Percentiles rank a stretch among this genome's conserved stretches.
phyloP scores from a whole-genome alignment of 2,888 invertebrate genomes.

The Athetis lepigone region DNA sequence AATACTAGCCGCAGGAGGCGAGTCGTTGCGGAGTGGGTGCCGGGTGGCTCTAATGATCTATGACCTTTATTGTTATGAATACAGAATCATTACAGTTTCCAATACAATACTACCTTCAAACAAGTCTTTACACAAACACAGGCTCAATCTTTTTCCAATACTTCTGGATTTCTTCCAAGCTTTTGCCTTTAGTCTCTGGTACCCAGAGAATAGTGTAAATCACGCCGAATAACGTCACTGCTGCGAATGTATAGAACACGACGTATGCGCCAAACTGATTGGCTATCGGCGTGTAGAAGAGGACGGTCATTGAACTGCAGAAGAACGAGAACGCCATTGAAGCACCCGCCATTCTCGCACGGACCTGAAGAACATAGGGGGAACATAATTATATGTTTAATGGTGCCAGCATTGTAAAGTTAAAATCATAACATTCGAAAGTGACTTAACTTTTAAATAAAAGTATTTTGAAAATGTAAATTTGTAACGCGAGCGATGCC shows the following conservation, averaged over 20 bases:
- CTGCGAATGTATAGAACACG: constrained; percentile 82
- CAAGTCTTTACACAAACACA: constrained; percentile 66
- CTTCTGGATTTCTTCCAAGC: constrained; percentile 77
- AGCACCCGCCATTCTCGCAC: constrained; percentile 80
- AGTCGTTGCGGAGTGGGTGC: too few species aligned
- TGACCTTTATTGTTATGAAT: too few species aligned
- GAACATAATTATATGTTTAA: too few species aligned
- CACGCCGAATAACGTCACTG: constrained; percentile 77
- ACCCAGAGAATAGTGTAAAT: constrained; percentile 82
- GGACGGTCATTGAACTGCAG: constrained; percentile 81
- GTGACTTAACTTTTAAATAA: too few species aligned
- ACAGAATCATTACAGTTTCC: constrained; percentile 29
- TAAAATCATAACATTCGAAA: too few species aligned
- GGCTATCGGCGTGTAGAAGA: constrained; percentile 79
- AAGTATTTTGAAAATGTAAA: too few species aligned
- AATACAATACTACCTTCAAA: constrained; percentile 50
- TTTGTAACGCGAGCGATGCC: too few species aligned
- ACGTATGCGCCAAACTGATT: constrained; percentile 78
- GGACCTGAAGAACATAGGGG: constrained; percentile 68
- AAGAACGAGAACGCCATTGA: constrained; percentile 83
- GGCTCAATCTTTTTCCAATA: constrained; percentile 76
- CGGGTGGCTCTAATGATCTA: too few species aligned
- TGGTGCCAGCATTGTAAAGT: too few species aligned
- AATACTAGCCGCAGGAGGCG: too few species aligned
- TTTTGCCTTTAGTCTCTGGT: constrained; percentile 87